Evolutionary conservation across 1,140 invertebrate genomes (phyloP), one percentile per base, ranked within the genome.

Genomic region (Mylabris phalerata): DNA sequence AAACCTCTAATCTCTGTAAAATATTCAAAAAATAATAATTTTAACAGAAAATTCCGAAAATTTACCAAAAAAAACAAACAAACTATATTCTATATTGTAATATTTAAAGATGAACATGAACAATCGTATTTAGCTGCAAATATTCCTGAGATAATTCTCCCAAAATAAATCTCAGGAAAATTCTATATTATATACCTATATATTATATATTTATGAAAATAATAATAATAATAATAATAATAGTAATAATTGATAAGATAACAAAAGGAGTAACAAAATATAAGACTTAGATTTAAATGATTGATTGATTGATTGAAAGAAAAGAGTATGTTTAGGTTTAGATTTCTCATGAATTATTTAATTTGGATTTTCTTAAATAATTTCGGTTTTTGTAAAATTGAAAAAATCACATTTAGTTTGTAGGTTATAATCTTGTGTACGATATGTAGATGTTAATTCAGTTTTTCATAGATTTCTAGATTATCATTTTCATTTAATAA

Each of bases 1-100:
- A 45, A 19, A 59, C 43, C 45, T 62, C 55, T 61, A 56, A 55
- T 61, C 55, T 61, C 58, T 62, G 42, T 58, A 63, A 59, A 47
- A 25, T 13, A 41, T 25, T 9, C 7, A 52, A 44, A 44, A 51
- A n/a, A 42, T 32, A 32, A 32, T 32, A 7, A 32, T 32, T 32
- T 32, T 32, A 32, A 19, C 19, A 32, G 32, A 32, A 32, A 5
- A 5, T 32, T 32, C 7, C 19, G 19, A 19, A 19, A 19, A 19
- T 32, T 32, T 32, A 7, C 32, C 7, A 43, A 44, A 43, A 52
- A 52, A 52, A 52, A 64, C 48, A 63, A 54, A 51, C 48, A 57
- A 62, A 56, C 19, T 19, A 19, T 19, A 19, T 19, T 32, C 32
- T 32, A 32, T 32, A 32, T 19, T 19, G 19, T 19, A 32, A 32